Evolutionary conservation across 2,797 vertebrate genomes (phyloP).

Genomic region (Cryptoblepharus egeriae): DNA sequence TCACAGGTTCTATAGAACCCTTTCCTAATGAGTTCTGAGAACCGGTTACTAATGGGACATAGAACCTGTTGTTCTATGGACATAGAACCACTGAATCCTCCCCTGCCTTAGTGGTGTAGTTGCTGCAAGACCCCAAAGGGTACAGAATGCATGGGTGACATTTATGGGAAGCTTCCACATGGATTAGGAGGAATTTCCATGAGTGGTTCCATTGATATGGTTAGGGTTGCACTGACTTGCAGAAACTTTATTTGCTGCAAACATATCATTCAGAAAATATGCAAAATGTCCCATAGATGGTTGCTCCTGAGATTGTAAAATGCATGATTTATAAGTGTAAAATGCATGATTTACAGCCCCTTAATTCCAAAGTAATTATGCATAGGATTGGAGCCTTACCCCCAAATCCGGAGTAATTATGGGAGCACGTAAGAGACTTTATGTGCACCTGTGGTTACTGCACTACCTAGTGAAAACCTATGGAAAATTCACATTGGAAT

Average conservation of each 20-base stretch:
- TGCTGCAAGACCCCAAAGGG: neutral
- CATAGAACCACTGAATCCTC: too few relatives aligned
- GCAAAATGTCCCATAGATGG: neutral
- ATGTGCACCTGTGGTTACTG: too few relatives aligned
- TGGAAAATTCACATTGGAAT: too few relatives aligned
- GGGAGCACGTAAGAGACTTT: too few relatives aligned
- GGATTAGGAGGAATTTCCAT: neutral
- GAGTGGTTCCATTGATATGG: neutral
- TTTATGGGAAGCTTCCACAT: neutral
- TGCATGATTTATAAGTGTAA: too few relatives aligned
- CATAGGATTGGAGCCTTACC: neutral
- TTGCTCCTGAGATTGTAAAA: neutral
- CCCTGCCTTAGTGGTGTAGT: neutral
- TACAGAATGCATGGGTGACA: neutral
- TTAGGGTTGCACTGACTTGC: neutral
- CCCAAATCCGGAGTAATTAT: too few relatives aligned
- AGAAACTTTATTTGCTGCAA: neutral
- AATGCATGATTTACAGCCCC: neutral
- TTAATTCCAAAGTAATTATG: too few relatives aligned
- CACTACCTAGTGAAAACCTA: too few relatives aligned
- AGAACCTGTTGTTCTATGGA: too few relatives aligned
- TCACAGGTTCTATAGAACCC: too few relatives aligned
- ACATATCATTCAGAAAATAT: neutral
- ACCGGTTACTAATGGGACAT: too few relatives aligned
- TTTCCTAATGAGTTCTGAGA: too few relatives aligned